These are phyloP conservation scores for Psephotus haematonotus DNA, from an alignment of 2,113 vertebrate species.

Conservation along the genomic window DNA sequence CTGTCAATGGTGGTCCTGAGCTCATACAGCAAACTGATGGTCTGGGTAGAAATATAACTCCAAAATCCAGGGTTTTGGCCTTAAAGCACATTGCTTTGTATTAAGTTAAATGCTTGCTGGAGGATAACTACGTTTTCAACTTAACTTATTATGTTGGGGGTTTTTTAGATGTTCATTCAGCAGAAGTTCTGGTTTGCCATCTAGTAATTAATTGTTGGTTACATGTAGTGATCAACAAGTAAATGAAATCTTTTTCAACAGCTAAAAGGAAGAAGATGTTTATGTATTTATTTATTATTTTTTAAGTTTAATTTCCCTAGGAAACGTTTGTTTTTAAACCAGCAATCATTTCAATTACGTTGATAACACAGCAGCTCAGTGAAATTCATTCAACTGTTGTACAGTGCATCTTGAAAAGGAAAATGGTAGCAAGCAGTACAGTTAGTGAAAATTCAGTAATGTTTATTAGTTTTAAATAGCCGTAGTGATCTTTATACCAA, in stretches of 20 bases:
- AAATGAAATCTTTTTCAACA: background rate
- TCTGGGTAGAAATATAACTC: rapidly evolving
- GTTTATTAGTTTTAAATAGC: background rate
- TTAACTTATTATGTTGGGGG: rapidly evolving
- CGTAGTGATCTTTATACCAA: background rate
- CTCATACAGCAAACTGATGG: rapidly evolving
- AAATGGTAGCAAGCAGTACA: background rate
- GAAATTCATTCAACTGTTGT: background rate
- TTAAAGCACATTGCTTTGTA: background rate
- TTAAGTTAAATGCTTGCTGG: background rate
- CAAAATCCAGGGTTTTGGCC: rapidly evolving
- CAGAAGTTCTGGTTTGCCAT: background rate
- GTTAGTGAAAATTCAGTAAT: background rate
- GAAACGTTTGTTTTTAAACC: background rate
- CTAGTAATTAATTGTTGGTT: background rate
- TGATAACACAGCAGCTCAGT: background rate
- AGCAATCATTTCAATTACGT: background rate
- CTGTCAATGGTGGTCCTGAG: background rate
- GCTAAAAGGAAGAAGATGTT: background rate
- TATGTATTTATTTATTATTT: background rate
- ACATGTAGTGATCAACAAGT: background rate
- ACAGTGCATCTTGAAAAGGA: background rate
- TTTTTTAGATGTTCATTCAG: background rate
- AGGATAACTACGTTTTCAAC: rapidly evolving
- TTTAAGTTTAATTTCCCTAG: background rate